Evolutionary conservation across 1,140 invertebrate genomes (phyloP).

Genomic region (Heliconius eleuchia): DNA sequence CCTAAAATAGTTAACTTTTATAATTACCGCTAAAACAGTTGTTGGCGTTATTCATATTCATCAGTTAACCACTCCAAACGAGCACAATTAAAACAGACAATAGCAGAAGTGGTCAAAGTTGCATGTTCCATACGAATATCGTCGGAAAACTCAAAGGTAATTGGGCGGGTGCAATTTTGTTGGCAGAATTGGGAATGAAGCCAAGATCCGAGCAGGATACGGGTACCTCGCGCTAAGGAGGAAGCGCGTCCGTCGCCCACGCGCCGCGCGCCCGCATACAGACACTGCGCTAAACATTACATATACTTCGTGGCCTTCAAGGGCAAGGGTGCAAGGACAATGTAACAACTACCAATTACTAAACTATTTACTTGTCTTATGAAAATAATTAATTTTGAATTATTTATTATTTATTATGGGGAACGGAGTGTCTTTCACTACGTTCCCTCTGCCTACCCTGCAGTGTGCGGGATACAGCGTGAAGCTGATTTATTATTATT

Average conservation of each 20-base stretch:
- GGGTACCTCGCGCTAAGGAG: conserved; percentile 63
- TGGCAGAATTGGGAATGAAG: conserved; percentile 33
- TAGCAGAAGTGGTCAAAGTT: background rate
- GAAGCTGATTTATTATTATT: too few relatives aligned
- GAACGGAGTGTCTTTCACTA: too few relatives aligned
- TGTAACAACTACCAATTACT: background rate
- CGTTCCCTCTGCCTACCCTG: too few relatives aligned
- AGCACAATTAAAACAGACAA: too few relatives aligned
- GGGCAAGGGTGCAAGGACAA: conserved; percentile 10
- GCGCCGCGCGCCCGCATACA: conserved; percentile 21
- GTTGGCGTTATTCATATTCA: background rate
- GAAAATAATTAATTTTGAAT: too few relatives aligned
- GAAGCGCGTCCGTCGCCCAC: conserved; percentile 65
- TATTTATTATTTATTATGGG: background rate
- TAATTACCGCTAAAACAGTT: background rate
- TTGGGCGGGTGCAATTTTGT: conserved; percentile 24
- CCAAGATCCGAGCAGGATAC: conserved; percentile 58
- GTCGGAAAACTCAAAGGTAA: conserved; percentile 7
- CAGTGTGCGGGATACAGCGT: too few relatives aligned
- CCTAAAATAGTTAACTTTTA: background rate
- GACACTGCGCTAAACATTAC: conserved; percentile 7
- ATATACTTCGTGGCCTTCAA: conserved; percentile 39
- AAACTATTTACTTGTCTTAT: background rate
- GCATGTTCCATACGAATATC: background rate
- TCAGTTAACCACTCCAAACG: background rate